Percentiles rank a stretch among this genome's conserved stretches.
These are phyloP conservation scores for Pitangus sulphuratus DNA, from an alignment of 2,797 vertebrate species.

Conservation along the genomic window DNA sequence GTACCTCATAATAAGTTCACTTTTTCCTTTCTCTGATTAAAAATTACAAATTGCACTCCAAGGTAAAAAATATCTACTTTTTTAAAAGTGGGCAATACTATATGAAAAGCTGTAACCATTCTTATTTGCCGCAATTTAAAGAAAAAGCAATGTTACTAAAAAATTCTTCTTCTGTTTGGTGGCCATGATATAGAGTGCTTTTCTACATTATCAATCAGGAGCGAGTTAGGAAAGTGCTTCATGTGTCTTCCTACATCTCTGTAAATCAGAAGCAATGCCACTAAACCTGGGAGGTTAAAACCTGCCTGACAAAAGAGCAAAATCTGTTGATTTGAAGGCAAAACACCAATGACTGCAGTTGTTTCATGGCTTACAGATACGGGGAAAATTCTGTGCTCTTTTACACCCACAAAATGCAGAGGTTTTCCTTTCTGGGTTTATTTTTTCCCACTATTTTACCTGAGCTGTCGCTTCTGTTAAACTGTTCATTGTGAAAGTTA, in stretches of 20 bases:
- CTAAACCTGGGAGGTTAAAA: slow-evolving; percentile 2
- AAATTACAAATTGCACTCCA: neutral
- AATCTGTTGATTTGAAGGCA: slow-evolving; percentile 1
- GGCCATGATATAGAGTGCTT: neutral
- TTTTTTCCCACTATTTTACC: slow-evolving; percentile 64
- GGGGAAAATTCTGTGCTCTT: slow-evolving; percentile 19
- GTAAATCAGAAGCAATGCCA: slow-evolving; percentile 10
- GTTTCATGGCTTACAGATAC: neutral
- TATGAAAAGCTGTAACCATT: neutral
- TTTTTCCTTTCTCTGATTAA: neutral
- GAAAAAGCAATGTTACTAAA: neutral
- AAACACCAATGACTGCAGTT: neutral
- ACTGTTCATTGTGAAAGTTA: slow-evolving; percentile 63
- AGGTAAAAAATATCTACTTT: neutral
- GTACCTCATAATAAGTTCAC: neutral
- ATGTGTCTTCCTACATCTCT: neutral
- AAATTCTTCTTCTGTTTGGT: neutral
- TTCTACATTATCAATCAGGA: neutral
- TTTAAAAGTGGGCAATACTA: neutral
- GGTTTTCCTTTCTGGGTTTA: slow-evolving; percentile 50
- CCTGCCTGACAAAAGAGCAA: neutral
- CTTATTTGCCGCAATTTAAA: neutral
- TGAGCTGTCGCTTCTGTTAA: slow-evolving; percentile 60
- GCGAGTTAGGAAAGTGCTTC: neutral
- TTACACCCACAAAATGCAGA: slow-evolving; percentile 30